Evolutionary conservation across 2,113 vertebrate species (phyloP).

Genomic region (Perognathus longimembris): DNA sequence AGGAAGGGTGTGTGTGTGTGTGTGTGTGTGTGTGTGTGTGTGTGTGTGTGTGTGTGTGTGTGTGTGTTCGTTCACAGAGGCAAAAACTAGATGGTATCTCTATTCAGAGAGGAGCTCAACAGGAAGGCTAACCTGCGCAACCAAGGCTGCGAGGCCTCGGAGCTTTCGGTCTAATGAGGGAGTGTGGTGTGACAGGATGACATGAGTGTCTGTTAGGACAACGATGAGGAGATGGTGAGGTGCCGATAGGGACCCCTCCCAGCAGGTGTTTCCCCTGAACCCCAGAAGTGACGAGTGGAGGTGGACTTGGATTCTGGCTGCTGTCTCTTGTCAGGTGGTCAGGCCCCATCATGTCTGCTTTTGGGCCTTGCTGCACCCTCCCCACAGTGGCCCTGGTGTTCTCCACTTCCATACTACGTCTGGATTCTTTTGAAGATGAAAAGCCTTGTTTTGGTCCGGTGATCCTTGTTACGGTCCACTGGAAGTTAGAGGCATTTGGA

Average conservation of each 20-base stretch:
- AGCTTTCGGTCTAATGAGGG: background rate
- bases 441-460: background rate
- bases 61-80: background rate
- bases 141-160: background rate
- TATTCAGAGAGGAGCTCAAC: slow-evolving; percentile 30
- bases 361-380: background rate
- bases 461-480: background rate
- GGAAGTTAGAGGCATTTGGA: slow-evolving; percentile 32
- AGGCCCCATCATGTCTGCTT: background rate
- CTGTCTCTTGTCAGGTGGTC: too few species aligned
- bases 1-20: background rate
- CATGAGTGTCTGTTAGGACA: too few species aligned
- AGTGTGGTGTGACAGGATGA: too few species aligned
- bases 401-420: background rate
- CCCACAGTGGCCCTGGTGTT: background rate
- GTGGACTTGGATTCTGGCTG: background rate
- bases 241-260: background rate
- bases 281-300: background rate
- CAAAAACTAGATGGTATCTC: background rate
- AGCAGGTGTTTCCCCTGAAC: background rate
- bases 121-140: background rate
- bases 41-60: background rate
- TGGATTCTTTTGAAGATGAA: slow-evolving; percentile 49
- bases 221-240: background rate
- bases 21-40: background rate